Base-by-base conservation (phyloP, 2,113 vertebrate species). In the Falco punctatus region DNA sequence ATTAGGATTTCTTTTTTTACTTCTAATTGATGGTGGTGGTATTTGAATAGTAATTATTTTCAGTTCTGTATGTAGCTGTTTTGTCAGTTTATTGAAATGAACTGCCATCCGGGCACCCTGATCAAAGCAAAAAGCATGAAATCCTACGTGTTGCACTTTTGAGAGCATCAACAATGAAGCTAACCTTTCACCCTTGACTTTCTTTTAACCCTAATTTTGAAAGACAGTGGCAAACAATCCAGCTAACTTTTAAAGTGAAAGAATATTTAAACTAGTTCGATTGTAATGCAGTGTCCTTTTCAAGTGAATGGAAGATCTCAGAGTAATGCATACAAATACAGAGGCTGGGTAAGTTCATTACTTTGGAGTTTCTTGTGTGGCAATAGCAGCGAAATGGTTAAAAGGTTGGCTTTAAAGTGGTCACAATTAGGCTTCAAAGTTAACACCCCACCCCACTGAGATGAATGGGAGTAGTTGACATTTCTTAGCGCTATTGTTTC, bases 401-500 rank as follows among this genome's bases (percentile, higher is more conserved):
- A 98, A 96, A 95, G 87, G 54, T 73, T 96, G 94, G 73, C 95
- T 97, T 98, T 97, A 96, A 97, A 95, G 94, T 90, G 88, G 96
- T 87, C 93, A 90, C 96, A 97, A 92, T 93, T 94, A 95, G 96
- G 95, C 97, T 97, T 97, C 97, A 98, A 97, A 98, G 95, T 97
- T 98, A 97, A 98, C 97, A 97, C 94, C 94, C 91, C 94, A 94
- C 92, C 95, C 96, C 92, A 97, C 93, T 95, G 97, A 97, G 96
- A 96, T 97, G 96, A 97, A 97, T 97, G 95, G 92, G 88, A 95
- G 85, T 92, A 97, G 96, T 97, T 96, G 96, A 97, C 92, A 91
- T 97, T 97, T 97, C 96, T 95, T 88, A 94, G 92, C 89, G 86
- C 96, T 95, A 96, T 98, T 98, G 97, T 98, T 98, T 97, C 95